Base-by-base conservation (phyloP, 2,888 invertebrate species). In the Stegophylla sp. region DNA sequence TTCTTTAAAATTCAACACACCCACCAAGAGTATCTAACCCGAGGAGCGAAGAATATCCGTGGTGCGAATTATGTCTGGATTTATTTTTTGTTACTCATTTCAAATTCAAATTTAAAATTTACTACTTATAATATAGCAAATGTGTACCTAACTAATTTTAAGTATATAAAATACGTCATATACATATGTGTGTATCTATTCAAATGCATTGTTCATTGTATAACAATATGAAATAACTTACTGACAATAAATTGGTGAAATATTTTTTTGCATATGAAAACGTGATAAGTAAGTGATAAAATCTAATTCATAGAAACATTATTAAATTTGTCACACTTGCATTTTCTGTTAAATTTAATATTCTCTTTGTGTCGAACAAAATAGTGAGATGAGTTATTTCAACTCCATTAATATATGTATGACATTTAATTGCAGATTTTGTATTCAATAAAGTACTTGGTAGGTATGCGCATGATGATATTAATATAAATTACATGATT, bases 401-500 rank as follows among this genome's bases (percentile, higher is more conserved):
- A 34, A 34, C 34, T 34, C 34, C 34, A 34, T 34, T 9, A 26
- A 48, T 26, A 26, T 3, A 26, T 23, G 23, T 34, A 34, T 34
- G 34, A 7, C 34, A 34, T 34, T 34, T 34, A 34, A 34, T 34
- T 34, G 34, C 34, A 34, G 34, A 34, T 34, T 23, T n/a, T 23
- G 12, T 51, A 48, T 59, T 61, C 3, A 28, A 61, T 61, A 63
- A 63, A 74, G 5, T 48, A 20, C 12, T 17, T n/a, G n/a, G 43
- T 73, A 13, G 13, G 15, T 53, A 23, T 56, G 5, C 17, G 15
- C 13, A 20, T 13, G 26, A 3, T 10, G 17, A 74, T 48, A 63
- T 63, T 23, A 51, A 23, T 63, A 63, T 12, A 74, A 74, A 63
- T 63, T 3, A 74, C 63, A 12, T 34, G 56, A 56, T 17, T 17